phyloP scores from a whole-genome alignment of 2,888 invertebrate species.

The Invenusta paracnida region DNA sequence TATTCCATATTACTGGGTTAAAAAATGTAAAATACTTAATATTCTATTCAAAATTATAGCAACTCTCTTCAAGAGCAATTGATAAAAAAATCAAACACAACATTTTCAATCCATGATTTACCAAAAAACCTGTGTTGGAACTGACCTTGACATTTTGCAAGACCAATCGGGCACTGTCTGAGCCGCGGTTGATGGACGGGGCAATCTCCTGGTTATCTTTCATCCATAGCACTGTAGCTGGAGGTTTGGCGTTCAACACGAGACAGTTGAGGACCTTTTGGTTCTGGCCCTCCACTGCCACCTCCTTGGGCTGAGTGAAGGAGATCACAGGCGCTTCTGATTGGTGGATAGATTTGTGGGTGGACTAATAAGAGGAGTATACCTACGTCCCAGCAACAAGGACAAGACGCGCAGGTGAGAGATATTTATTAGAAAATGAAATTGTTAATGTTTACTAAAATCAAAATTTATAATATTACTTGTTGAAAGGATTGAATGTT shows the following conservation, averaged over 20 bases:
- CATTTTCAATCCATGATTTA: not conserved
- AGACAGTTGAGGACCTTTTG: slow-evolving; percentile 19
- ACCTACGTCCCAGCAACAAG: too few relatives aligned
- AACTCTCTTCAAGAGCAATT: not conserved
- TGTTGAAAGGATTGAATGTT: too few relatives aligned
- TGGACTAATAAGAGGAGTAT: too few relatives aligned
- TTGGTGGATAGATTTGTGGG: too few relatives aligned
- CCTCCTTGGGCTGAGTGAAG: slow-evolving; percentile 19
- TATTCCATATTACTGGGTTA: too few relatives aligned
- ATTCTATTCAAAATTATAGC: not conserved
- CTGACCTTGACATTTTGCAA: slow-evolving; percentile 11
- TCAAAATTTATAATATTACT: too few relatives aligned
- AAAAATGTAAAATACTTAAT: too few relatives aligned
- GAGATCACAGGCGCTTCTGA: slow-evolving; percentile 28
- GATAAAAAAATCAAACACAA: not conserved
- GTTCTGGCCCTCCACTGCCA: not conserved
- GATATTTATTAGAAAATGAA: too few relatives aligned
- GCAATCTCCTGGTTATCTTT: slow-evolving; percentile 31
- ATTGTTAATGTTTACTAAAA: too few relatives aligned
- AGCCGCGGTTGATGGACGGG: not conserved
- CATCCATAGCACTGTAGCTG: slow-evolving; percentile 27
- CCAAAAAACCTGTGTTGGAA: not conserved
- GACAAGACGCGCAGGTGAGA: not conserved
- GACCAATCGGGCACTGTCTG: not conserved
- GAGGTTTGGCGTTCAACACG: slow-evolving; percentile 24